phyloP scores from a whole-genome alignment of 2,797 vertebrate genomes.

The Paedocypris micromegethes region DNA sequence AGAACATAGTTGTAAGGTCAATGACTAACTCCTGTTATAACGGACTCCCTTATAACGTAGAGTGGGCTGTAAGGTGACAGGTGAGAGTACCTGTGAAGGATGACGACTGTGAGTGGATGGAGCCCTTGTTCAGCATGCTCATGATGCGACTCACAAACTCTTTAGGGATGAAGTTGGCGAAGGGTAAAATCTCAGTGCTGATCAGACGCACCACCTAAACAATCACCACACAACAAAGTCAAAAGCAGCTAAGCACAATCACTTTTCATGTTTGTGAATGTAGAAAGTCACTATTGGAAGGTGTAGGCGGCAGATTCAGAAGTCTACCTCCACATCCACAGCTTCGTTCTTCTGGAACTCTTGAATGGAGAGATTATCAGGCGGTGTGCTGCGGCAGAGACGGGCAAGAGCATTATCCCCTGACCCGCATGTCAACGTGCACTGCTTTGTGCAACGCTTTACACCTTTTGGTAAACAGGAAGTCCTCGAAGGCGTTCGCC shows the following conservation, averaged over 20 bases:
- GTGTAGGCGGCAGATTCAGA: too few relatives aligned
- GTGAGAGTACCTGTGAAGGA: constrained; percentile 95
- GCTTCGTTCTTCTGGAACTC: constrained; percentile 98
- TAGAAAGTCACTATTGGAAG: neutral
- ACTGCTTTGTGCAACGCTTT: neutral
- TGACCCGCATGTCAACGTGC: neutral
- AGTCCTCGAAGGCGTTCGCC: constrained; percentile 92
- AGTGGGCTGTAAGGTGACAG: too few relatives aligned
- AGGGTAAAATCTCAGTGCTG: constrained; percentile 95
- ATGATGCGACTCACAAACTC: constrained; percentile 98
- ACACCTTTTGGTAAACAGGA: constrained; percentile 98
- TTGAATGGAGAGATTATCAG: constrained; percentile 97
- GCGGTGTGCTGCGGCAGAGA: constrained; percentile 78
- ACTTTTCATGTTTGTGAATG: neutral
- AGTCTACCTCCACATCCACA: constrained; percentile 90
- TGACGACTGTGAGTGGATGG: constrained; percentile 96
- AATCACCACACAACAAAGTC: constrained; percentile 20
- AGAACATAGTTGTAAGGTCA: too few relatives aligned
- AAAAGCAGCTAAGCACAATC: neutral
- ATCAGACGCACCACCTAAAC: constrained; percentile 93
- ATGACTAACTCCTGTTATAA: too few relatives aligned
- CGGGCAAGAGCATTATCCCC: neutral
- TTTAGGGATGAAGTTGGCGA: constrained; percentile 99
- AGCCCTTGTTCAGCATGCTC: constrained; percentile 98
- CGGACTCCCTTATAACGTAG: too few relatives aligned